Conservation (phyloP, 1,140 invertebrate genomes). For the Artemia franciscana region DNA sequence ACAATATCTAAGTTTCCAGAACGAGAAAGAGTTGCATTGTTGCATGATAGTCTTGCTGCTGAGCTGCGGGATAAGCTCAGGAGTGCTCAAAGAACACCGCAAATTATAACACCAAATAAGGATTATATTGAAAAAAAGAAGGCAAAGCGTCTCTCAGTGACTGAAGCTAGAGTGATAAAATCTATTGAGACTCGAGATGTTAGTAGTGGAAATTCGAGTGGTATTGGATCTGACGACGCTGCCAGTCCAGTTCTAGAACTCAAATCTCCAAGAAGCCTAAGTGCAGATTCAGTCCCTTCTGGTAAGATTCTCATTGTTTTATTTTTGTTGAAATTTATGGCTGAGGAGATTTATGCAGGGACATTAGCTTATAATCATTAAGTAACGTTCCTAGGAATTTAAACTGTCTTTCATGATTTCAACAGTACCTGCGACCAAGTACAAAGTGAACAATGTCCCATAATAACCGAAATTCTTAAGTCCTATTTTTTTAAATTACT, state of each 20-base stretch:
- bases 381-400: no score
- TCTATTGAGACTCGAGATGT: constrained; percentile 43
- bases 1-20: constrained; percentile 15
- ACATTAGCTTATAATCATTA: no score
- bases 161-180: constrained; percentile 41
- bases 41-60: constrained; percentile 74
- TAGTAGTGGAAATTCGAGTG: constrained; percentile 28
- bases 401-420: no score
- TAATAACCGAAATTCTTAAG: no score
- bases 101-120: constrained; percentile 62
- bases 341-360: no score
- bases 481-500: no score
- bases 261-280: background rate
- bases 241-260: constrained; percentile 30
- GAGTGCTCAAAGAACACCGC: constrained; percentile 20
- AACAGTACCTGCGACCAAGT: no score
- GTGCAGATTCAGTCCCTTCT: background rate
- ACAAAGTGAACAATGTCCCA: no score
- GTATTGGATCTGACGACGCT: constrained; percentile 67
- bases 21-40: constrained; percentile 31
- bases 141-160: constrained; percentile 38
- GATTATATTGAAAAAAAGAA: constrained; percentile 48
- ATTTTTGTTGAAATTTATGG: no score
- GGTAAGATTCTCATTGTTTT: no score
- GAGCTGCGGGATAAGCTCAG: constrained; percentile 66